Conservation (phyloP, 1,140 invertebrate species). For the Planococcus citri region DNA sequence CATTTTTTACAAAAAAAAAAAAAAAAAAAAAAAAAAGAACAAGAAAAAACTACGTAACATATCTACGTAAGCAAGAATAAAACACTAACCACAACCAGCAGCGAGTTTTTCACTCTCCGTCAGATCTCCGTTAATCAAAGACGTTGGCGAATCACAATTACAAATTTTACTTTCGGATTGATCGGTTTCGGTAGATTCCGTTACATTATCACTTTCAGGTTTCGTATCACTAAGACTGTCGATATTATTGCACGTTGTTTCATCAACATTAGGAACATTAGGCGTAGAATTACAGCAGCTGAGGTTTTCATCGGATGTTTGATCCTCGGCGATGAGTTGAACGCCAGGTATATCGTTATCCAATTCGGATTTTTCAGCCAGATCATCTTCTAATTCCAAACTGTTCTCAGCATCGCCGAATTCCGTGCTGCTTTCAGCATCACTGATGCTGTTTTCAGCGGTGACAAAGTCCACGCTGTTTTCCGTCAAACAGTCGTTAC, state of each 20-base stretch:
- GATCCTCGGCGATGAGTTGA: not conserved
- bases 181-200: not conserved
- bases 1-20: not conserved
- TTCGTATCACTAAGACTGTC: not conserved
- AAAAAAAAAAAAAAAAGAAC: too few relatives aligned
- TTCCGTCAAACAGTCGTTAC: not conserved
- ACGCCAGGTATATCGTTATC: not conserved
- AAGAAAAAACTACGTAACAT: not conserved
- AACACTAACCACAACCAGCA: not conserved
- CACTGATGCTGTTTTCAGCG: slow-evolving; percentile 1
- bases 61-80: not conserved
- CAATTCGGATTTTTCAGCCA: not conserved
- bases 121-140: not conserved
- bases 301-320: not conserved
- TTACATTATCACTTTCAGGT: not conserved
- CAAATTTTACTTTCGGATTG: not conserved
- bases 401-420: slow-evolving; percentile 10
- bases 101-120: not conserved
- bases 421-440: slow-evolving; percentile 3
- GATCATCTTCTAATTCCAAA: not conserved
- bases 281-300: not conserved
- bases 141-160: not conserved
- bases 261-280: not conserved
- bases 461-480: slow-evolving; percentile 7
- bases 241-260: not conserved